Evolutionary conservation across 2,888 invertebrate species (phyloP).

Genomic region (Monochamus alternatus): DNA sequence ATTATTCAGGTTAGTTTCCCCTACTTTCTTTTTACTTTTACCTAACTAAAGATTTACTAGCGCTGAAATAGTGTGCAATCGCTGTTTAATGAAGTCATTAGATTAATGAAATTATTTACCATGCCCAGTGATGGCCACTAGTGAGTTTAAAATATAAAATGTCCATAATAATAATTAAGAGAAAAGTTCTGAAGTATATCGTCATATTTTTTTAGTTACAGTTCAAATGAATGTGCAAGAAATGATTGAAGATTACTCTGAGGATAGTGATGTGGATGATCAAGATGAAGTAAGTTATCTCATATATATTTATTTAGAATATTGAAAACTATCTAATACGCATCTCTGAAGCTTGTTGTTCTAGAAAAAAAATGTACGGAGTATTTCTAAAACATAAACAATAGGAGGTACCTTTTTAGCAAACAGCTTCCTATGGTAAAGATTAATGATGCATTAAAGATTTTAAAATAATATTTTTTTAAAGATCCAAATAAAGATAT

Average conservation of each 20-base stretch:
- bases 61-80: not conserved
- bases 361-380: no score
- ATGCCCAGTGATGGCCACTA: slow-evolving; percentile 42
- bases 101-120: slow-evolving; percentile 25
- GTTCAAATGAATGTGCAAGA: slow-evolving; percentile 49
- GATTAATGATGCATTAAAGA: no score
- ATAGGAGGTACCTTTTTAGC: no score
- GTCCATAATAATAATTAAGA: not conserved
- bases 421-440: no score
- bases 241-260: slow-evolving; percentile 52
- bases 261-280: slow-evolving; percentile 54
- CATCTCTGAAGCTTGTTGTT: no score
- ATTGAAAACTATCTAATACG: no score
- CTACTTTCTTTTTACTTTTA: slow-evolving; percentile 34
- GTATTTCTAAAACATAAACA: no score
- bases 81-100: slow-evolving; percentile 20
- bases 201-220: slow-evolving; percentile 51
- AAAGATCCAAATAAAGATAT: no score
- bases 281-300: slow-evolving; percentile 55
- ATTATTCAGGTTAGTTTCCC: slow-evolving; percentile 36
- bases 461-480: no score
- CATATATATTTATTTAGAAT: no score
- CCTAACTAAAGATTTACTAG: slow-evolving; percentile 26
- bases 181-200: slow-evolving; percentile 24
- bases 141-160: slow-evolving; percentile 42